phyloP scores from a whole-genome alignment of 2,797 vertebrate genomes.

The Amniataba percoides region DNA sequence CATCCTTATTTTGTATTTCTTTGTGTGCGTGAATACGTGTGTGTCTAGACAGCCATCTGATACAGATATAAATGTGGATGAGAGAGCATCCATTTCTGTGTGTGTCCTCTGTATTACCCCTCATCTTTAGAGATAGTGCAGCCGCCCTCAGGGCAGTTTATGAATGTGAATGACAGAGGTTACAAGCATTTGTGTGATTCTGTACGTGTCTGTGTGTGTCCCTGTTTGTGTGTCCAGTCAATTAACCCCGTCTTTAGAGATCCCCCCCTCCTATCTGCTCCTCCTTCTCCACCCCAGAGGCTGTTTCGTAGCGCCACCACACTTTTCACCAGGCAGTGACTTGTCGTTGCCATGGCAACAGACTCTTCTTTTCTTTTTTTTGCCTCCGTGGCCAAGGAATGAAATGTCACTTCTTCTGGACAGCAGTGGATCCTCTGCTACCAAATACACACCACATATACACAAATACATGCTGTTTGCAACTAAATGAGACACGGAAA shows the following conservation, averaged over 20 bases:
- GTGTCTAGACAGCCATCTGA: background rate
- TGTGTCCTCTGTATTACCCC: conserved; percentile 43
- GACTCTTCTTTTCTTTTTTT: conserved; percentile 43
- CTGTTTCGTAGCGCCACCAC: conserved; percentile 47
- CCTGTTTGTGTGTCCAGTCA: conserved; percentile 61
- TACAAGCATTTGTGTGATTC: conserved; percentile 17
- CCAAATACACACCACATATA: conserved; percentile 7
- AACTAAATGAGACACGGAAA: background rate
- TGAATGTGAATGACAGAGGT: conserved; percentile 40
- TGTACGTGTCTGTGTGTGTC: background rate
- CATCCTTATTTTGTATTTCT: background rate
- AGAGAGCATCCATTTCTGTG: background rate
- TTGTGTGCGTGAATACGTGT: background rate
- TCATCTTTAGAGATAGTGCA: conserved; percentile 31
- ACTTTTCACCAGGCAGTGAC: conserved; percentile 66
- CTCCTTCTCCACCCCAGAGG: conserved; percentile 39
- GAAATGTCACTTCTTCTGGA: conserved; percentile 74
- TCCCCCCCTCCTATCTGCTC: background rate
- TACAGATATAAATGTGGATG: background rate
- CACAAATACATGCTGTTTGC: background rate
- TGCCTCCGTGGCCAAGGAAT: conserved; percentile 49
- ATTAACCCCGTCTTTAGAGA: conserved; percentile 69
- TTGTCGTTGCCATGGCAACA: conserved; percentile 82
- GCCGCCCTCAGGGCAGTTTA: conserved; percentile 13
- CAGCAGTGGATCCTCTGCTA: conserved; percentile 29